These are phyloP conservation scores for Botia almorhae DNA, from an alignment of 2,797 vertebrate genomes.

Conservation along the genomic window DNA sequence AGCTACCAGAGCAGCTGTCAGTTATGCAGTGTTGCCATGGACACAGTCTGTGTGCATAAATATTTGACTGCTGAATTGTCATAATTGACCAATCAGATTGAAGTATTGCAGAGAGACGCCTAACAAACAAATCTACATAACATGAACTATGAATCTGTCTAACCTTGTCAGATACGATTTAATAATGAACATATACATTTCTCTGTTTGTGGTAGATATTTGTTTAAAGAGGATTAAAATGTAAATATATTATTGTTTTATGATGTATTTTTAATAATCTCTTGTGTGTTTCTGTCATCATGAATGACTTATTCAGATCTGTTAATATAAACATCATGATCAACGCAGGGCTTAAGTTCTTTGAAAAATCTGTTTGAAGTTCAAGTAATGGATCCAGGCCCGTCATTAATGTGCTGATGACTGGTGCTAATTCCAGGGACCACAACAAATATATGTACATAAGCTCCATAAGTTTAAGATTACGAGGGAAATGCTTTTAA, in stretches of 20 bases:
- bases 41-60: background rate
- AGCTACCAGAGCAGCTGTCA: background rate
- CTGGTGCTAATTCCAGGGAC: background rate
- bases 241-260: constrained; percentile 45
- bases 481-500: background rate
- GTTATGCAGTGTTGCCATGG: background rate
- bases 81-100: background rate
- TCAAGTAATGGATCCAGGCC: background rate
- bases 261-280: background rate
- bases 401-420: background rate
- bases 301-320: background rate
- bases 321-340: background rate
- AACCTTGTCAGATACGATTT: no score
- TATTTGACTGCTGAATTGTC: background rate
- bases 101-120: background rate
- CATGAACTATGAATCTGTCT: background rate
- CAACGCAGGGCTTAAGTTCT: background rate
- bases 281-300: background rate
- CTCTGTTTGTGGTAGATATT: constrained; percentile 47
- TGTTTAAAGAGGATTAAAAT: constrained; percentile 54
- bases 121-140: constrained; percentile 18
- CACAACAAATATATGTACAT: no score
- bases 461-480: no score
- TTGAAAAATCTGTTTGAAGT: background rate
- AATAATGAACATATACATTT: background rate